These are phyloP conservation scores for Columba janthina DNA, from an alignment of 2,113 vertebrate species.

Conservation along the genomic window DNA sequence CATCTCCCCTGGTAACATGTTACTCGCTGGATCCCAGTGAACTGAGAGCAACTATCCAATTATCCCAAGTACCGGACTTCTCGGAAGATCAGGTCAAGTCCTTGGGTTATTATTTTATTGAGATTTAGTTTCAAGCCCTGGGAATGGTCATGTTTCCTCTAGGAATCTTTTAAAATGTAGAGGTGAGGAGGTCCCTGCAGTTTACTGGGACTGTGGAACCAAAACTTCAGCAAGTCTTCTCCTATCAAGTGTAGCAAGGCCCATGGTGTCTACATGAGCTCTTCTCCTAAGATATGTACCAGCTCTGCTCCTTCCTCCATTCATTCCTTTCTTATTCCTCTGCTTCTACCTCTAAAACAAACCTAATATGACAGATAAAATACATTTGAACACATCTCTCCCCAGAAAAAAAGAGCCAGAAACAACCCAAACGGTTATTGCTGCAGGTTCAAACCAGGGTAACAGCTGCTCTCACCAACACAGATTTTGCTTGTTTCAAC, in stretches of 20 bases:
- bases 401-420: background rate
- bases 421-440: background rate
- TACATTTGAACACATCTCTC: background rate
- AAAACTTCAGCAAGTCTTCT: background rate
- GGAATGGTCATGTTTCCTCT: background rate
- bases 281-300: background rate
- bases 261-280: accelerated
- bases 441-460: background rate
- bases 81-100: background rate
- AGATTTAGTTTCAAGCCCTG: background rate
- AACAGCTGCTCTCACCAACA: background rate
- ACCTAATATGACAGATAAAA: background rate
- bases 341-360: background rate
- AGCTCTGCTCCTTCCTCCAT: background rate
- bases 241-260: accelerated
- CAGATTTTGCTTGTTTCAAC: accelerated
- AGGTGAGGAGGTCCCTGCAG: background rate
- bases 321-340: background rate
- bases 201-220: background rate
- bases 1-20: accelerated
- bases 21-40: too few species aligned
- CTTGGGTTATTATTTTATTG: background rate
- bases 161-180: background rate
- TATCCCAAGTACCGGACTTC: background rate
- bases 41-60: background rate